These are phyloP conservation scores for Spisula subtruncata DNA, from an alignment of 2,888 invertebrate species.

Conservation along the genomic window DNA sequence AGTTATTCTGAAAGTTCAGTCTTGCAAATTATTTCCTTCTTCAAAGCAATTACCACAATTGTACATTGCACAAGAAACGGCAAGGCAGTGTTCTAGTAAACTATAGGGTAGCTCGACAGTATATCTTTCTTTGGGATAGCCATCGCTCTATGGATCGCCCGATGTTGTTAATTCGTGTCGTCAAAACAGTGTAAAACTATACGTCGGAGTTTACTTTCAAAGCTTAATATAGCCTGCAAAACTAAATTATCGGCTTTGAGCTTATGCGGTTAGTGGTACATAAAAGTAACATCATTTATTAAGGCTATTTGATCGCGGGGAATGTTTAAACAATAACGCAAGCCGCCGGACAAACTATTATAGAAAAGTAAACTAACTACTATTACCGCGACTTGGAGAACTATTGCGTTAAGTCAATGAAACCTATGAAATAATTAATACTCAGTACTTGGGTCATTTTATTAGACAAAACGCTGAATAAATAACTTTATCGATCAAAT, in stretches of 20 bases:
- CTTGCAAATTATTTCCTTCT: too few relatives aligned
- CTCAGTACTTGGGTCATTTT: too few relatives aligned
- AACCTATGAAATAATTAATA: too few relatives aligned
- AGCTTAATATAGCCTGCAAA: not conserved
- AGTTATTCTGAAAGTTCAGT: too few relatives aligned
- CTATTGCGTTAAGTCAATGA: too few relatives aligned
- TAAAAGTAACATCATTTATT: not conserved
- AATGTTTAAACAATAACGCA: not conserved
- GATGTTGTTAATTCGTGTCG: not conserved
- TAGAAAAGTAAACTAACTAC: not conserved
- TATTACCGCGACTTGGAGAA: not conserved
- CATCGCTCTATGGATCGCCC: not conserved
- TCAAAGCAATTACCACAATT: too few relatives aligned
- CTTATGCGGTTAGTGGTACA: not conserved
- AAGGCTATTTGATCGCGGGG: not conserved
- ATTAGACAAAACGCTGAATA: too few relatives aligned
- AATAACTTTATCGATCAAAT: too few relatives aligned
- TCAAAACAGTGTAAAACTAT: not conserved
- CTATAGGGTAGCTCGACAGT: too few relatives aligned
- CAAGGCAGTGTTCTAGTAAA: too few relatives aligned
- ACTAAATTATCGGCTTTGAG: not conserved
- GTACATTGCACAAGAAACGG: too few relatives aligned
- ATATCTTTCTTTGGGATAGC: too few relatives aligned
- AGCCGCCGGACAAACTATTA: not conserved
- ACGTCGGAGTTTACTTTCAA: not conserved